phyloP scores from a whole-genome alignment of 2,797 vertebrate genomes.

The Helarctos malayanus region DNA sequence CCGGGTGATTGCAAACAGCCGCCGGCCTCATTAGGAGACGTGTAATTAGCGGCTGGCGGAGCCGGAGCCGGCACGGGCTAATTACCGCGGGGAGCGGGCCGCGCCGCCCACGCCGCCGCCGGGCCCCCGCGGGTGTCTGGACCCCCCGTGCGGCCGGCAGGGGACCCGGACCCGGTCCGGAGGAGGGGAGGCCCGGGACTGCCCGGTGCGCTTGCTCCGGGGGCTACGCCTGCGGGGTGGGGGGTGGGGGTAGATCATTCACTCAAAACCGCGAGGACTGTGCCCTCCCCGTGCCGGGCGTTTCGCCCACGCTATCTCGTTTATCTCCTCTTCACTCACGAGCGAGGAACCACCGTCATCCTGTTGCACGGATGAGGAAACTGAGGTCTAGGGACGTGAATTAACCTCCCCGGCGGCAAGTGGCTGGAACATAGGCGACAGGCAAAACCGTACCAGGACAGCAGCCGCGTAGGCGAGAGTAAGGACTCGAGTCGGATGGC shows the following conservation, averaged over 20 bases:
- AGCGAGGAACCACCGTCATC: not conserved
- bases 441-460: not conserved
- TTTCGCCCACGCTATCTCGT: not conserved
- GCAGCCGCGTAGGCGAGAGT: not conserved
- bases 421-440: not conserved
- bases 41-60: slow-evolving; percentile 79
- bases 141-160: rapidly evolving
- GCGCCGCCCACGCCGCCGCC: not conserved
- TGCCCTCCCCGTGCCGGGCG: not conserved
- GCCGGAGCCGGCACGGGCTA: not conserved
- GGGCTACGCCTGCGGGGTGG: too few species aligned
- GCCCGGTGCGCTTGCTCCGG: not conserved
- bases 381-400: not conserved
- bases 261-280: not conserved
- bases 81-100: slow-evolving; percentile 58
- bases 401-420: not conserved
- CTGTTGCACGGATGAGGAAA: not conserved
- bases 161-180: not conserved
- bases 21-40: slow-evolving; percentile 78
- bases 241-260: not conserved
- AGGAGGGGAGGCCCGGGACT: not conserved
- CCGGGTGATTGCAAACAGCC: slow-evolving; percentile 80
- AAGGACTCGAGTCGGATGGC: not conserved
- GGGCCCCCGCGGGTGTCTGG: rapidly evolving
- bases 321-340: not conserved